phyloP scores from a whole-genome alignment of 2,113 vertebrate genomes.

The Empidonax traillii region DNA sequence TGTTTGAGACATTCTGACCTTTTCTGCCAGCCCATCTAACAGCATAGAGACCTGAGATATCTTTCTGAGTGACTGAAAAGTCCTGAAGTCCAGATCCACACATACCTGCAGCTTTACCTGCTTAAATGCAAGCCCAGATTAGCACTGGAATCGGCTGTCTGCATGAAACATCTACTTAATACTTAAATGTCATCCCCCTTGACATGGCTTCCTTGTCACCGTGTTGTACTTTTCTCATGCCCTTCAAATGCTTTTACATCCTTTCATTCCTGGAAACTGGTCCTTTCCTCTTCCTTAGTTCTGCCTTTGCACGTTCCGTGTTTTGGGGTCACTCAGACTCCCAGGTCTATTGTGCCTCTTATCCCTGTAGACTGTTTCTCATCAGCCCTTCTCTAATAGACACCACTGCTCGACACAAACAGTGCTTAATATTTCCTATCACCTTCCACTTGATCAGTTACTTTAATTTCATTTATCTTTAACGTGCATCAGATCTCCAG shows the following conservation, averaged over 20 bases:
- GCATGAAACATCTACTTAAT: not conserved
- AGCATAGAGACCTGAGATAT: not conserved
- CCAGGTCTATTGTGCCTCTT: not conserved
- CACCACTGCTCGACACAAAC: not conserved
- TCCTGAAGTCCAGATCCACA: not conserved
- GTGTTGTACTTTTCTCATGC: not conserved
- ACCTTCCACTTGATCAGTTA: not conserved
- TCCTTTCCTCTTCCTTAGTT: not conserved
- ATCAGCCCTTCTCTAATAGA: not conserved
- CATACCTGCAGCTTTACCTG: not conserved
- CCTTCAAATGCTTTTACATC: not conserved
- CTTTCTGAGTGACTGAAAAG: not conserved
- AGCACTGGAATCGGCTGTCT: not conserved
- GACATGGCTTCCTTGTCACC: not conserved
- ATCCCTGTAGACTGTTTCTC: not conserved
- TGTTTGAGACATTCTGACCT: not conserved
- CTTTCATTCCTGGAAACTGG: not conserved
- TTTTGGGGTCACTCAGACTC: not conserved
- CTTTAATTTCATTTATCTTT: not conserved
- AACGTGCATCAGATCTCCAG: not conserved
- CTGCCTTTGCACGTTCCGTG: fast-evolving
- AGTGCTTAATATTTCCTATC: not conserved
- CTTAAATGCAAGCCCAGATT: not conserved
- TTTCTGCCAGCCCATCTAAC: not conserved
- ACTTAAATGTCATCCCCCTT: not conserved